Evolutionary conservation across 2,113 vertebrate genomes (phyloP).

Genomic region (Centropus unirufus): DNA sequence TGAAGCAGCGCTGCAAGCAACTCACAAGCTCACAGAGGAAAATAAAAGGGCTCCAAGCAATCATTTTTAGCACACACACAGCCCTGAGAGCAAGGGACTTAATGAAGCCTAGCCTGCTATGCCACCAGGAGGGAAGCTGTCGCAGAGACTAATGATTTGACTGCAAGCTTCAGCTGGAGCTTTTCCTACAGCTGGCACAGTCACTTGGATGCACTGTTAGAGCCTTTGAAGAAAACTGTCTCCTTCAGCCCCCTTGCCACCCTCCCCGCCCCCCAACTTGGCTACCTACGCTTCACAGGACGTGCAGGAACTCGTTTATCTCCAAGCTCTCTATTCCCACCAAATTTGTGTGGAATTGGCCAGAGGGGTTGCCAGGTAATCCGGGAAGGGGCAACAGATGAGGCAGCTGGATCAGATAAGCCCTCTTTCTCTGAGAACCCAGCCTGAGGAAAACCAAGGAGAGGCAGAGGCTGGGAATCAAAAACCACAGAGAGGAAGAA

Average conservation of each 20-base stretch:
- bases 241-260: background rate
- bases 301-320: background rate
- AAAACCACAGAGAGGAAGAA: constrained; percentile 9
- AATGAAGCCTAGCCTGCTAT: constrained; percentile 10
- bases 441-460: background rate
- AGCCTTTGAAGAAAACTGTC: background rate
- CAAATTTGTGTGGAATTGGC: constrained; percentile 11
- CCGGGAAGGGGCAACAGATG: background rate
- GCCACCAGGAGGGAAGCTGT: background rate
- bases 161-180: background rate
- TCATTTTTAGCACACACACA: background rate
- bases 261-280: background rate
- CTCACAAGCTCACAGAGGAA: background rate
- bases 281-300: background rate
- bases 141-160: background rate
- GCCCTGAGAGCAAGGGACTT: background rate
- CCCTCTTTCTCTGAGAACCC: background rate
- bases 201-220: background rate
- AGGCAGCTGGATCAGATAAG: background rate
- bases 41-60: background rate
- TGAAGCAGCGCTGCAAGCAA: background rate
- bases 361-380: constrained; percentile 36
- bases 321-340: background rate
- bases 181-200: background rate
- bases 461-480: constrained; percentile 19